Evolutionary conservation across 2,113 vertebrate genomes (phyloP).

Genomic region (Toxostoma redivivum): DNA sequence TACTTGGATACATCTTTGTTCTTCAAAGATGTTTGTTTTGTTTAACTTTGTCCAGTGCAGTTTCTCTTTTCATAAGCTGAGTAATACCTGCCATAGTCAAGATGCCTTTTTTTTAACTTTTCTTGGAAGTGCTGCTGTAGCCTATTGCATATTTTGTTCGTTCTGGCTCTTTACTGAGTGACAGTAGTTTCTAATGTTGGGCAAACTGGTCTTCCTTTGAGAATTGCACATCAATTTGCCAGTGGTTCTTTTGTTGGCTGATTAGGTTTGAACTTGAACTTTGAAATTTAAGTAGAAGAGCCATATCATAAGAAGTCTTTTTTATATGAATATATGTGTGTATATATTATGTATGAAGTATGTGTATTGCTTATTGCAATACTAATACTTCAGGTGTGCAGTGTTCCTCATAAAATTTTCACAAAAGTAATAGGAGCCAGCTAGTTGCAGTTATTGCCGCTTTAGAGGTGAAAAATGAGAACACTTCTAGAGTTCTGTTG

Average conservation of each 20-base stretch:
- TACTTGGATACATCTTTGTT: background rate
- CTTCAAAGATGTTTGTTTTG: background rate
- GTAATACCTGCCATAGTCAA: background rate
- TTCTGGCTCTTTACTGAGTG: background rate
- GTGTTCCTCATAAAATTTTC: background rate
- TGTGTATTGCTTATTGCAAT: background rate
- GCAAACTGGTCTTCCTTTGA: background rate
- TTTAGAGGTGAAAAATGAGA: background rate
- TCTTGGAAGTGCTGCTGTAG: background rate
- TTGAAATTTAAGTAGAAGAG: background rate
- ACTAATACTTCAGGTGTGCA: background rate
- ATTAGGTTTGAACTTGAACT: background rate
- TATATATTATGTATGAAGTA: background rate
- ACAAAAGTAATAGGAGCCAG: background rate
- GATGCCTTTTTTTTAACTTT: background rate
- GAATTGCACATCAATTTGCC: background rate
- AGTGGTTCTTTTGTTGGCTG: background rate
- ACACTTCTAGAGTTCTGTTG: background rate
- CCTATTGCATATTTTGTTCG: fast-evolving
- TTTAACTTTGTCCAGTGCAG: background rate
- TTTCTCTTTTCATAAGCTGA: background rate
- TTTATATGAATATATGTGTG: background rate
- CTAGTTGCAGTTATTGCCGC: background rate
- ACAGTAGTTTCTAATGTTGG: background rate
- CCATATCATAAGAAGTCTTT: background rate